These are phyloP conservation scores for Camptogramma bilineatum DNA, from an alignment of 2,888 invertebrate species.

Conservation along the genomic window DNA sequence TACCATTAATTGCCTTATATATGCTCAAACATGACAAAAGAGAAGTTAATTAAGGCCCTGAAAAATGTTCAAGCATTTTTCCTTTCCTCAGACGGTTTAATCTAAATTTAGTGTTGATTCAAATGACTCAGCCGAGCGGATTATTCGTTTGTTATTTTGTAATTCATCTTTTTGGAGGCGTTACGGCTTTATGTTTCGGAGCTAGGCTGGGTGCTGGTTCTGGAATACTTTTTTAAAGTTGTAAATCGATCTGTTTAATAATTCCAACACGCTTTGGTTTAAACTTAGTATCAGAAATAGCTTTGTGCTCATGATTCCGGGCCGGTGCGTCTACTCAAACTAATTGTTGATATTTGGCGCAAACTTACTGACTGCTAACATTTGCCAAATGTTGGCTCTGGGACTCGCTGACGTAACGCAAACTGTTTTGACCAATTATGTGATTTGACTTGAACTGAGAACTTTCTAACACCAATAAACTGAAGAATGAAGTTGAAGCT, in stretches of 20 bases:
- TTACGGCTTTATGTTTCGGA: neutral
- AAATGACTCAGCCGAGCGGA: constrained; percentile 25
- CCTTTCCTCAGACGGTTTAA: constrained; percentile 22
- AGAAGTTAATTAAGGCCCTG: constrained; percentile 37
- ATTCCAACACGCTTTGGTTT: neutral
- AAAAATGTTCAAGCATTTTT: constrained; percentile 29
- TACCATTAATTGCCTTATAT: constrained; percentile 29
- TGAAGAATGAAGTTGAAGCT: neutral
- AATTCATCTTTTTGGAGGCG: constrained; percentile 17
- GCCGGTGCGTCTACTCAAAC: constrained; percentile 29
- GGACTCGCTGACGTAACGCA: constrained; percentile 15
- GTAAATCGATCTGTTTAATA: neutral
- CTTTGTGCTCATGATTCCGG: constrained; percentile 23
- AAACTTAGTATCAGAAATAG: constrained; percentile 7
- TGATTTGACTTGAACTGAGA: constrained; percentile 12
- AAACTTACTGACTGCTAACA: constrained; percentile 31
- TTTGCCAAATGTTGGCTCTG: constrained; percentile 27
- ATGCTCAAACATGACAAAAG: constrained; percentile 33
- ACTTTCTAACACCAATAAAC: constrained; percentile 5
- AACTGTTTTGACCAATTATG: constrained; percentile 19
- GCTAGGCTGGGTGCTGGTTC: neutral
- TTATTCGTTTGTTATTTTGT: constrained; percentile 37
- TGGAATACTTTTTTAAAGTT: neutral
- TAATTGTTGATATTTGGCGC: constrained; percentile 32
- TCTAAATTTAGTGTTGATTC: constrained; percentile 34